Percentiles rank a stretch among this genome's conserved stretches.
phyloP scores from a whole-genome alignment of 2,113 vertebrate species.

The Myodes glareolus region DNA sequence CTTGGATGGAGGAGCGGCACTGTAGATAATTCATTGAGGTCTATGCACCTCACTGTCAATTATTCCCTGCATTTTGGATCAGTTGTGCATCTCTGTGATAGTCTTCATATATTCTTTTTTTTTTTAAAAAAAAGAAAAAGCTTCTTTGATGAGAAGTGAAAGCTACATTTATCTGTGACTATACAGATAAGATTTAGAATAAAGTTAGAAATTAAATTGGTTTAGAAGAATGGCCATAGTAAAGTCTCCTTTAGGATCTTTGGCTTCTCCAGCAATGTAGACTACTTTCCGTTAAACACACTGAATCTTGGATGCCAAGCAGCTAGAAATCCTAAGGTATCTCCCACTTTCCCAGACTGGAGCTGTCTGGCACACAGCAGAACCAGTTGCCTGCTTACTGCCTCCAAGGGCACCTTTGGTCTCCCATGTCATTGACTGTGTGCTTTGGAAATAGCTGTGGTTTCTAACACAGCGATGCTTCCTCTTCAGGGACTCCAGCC shows the following conservation, averaged over 20 bases:
- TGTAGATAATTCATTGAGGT: background rate
- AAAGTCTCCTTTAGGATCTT: background rate
- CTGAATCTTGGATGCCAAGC: background rate
- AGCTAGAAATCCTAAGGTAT: background rate
- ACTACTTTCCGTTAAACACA: background rate
- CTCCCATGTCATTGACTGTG: slow-evolving; percentile 54
- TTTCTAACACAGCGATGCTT: slow-evolving; percentile 80
- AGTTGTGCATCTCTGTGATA: background rate
- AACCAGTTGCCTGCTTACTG: rapidly evolving
- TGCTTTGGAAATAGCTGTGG: slow-evolving; percentile 76
- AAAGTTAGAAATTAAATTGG: background rate
- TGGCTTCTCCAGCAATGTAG: background rate
- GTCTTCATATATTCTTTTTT: background rate
- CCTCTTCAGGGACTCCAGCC: slow-evolving; percentile 78
- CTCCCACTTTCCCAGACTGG: background rate
- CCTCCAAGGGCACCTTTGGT: slow-evolving; percentile 53
- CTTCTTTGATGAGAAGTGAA: background rate
- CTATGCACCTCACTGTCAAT: background rate
- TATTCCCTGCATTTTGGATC: background rate
- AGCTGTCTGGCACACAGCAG: background rate
- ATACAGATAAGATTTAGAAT: background rate
- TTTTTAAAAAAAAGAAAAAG: background rate
- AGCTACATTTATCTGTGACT: background rate
- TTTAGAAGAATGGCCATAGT: background rate
- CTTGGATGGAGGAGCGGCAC: too few species aligned